These are phyloP conservation scores for Fragum sueziense DNA, from an alignment of 2,888 invertebrate species.

Conservation along the genomic window DNA sequence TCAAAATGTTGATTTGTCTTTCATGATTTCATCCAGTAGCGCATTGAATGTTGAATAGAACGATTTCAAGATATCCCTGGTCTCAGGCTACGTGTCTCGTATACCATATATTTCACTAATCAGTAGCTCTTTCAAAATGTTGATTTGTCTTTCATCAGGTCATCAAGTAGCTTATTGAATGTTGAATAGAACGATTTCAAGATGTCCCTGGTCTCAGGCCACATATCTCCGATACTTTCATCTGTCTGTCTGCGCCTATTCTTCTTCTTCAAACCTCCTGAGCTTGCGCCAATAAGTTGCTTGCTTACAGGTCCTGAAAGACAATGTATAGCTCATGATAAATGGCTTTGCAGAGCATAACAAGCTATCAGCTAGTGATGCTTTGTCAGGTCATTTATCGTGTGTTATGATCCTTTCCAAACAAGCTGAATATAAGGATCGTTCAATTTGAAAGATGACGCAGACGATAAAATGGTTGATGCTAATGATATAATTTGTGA, in stretches of 20 bases:
- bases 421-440: too few relatives aligned
- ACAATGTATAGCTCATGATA: too few relatives aligned
- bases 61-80: slow-evolving; percentile 22
- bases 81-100: slow-evolving; percentile 49
- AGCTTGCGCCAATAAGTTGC: background rate
- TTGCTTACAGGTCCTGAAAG: background rate
- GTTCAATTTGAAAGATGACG: too few relatives aligned
- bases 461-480: too few relatives aligned
- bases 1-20: background rate
- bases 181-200: slow-evolving; percentile 36
- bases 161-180: slow-evolving; percentile 33
- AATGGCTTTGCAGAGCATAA: too few relatives aligned
- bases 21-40: slow-evolving; percentile 24
- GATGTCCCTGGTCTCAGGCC: slow-evolving; percentile 38
- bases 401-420: too few relatives aligned
- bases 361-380: too few relatives aligned
- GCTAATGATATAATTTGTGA: too few relatives aligned
- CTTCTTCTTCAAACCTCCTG: background rate
- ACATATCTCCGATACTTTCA: slow-evolving; percentile 39
- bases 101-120: too few relatives aligned
- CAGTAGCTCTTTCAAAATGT: too few relatives aligned
- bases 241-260: slow-evolving; percentile 18
- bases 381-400: too few relatives aligned
- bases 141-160: slow-evolving; percentile 17
- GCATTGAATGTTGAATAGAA: slow-evolving; percentile 43